Evolutionary conservation across 2,888 invertebrate genomes (phyloP).

Genomic region (Lepidocyrtinus sp.): DNA sequence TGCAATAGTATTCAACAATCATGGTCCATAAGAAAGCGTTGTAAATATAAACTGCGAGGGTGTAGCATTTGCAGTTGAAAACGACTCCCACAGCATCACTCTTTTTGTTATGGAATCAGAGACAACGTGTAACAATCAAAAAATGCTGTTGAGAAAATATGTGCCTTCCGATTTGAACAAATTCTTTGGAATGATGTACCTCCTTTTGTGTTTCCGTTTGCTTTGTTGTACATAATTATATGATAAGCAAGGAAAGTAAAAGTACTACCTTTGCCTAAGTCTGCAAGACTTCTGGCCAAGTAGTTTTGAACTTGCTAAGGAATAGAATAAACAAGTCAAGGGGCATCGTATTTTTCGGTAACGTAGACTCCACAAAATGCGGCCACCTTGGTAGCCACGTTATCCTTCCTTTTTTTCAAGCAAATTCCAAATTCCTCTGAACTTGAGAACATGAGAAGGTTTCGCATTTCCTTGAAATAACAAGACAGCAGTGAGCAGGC

Average conservation of each 20-base stretch:
- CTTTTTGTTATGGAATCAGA: not conserved
- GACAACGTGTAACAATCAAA: not conserved
- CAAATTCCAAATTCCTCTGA: too few relatives aligned
- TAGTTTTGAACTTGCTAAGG: not conserved
- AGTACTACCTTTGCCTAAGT: not conserved
- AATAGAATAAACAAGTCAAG: too few relatives aligned
- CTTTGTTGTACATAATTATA: not conserved
- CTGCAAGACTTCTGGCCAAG: not conserved
- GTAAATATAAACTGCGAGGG: not conserved
- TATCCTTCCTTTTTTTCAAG: not conserved
- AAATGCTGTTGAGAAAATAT: not conserved
- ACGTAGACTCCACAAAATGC: not conserved
- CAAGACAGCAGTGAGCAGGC: too few relatives aligned
- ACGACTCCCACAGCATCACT: not conserved
- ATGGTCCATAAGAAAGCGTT: not conserved
- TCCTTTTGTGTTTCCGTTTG: too few relatives aligned
- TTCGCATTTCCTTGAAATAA: too few relatives aligned
- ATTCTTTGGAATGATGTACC: not conserved
- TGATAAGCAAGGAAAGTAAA: not conserved
- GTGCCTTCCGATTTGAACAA: slow-evolving; percentile 5
- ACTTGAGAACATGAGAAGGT: too few relatives aligned
- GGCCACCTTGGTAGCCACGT: not conserved
- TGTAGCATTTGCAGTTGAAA: too few relatives aligned
- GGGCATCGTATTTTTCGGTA: too few relatives aligned
- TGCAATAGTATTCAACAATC: slow-evolving; percentile 6